phyloP scores from a whole-genome alignment of 2,113 vertebrate genomes.

The Cheirogaleus medius region DNA sequence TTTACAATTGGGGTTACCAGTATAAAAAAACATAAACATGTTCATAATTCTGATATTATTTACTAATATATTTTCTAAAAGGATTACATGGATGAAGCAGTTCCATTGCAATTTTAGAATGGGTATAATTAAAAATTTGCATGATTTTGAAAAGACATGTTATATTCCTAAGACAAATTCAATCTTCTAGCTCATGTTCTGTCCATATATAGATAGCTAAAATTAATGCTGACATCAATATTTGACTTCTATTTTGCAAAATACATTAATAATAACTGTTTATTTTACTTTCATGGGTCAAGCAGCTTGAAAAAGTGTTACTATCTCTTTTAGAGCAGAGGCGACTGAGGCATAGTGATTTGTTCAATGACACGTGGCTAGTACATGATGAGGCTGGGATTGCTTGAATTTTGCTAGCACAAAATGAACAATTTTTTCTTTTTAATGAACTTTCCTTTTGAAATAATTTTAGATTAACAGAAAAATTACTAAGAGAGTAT shows the following conservation, averaged over 20 bases:
- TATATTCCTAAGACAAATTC: neutral
- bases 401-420: neutral
- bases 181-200: neutral
- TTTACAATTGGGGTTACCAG: neutral
- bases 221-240: neutral
- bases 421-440: neutral
- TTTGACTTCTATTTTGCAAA: neutral
- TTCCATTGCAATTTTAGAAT: neutral
- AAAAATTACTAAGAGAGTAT: neutral
- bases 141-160: neutral
- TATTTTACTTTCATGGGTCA: neutral
- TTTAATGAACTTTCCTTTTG: neutral
- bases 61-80: neutral
- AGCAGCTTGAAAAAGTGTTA: neutral
- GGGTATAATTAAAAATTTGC: neutral
- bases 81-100: neutral
- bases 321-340: neutral
- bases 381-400: neutral
- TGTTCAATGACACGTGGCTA: neutral
- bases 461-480: neutral
- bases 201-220: neutral
- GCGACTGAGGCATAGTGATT: neutral
- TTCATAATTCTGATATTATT: neutral
- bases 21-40: neutral
- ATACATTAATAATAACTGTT: neutral